These are phyloP conservation scores for Agapornis canus DNA, from an alignment of 2,797 vertebrate genomes.

Conservation along the genomic window DNA sequence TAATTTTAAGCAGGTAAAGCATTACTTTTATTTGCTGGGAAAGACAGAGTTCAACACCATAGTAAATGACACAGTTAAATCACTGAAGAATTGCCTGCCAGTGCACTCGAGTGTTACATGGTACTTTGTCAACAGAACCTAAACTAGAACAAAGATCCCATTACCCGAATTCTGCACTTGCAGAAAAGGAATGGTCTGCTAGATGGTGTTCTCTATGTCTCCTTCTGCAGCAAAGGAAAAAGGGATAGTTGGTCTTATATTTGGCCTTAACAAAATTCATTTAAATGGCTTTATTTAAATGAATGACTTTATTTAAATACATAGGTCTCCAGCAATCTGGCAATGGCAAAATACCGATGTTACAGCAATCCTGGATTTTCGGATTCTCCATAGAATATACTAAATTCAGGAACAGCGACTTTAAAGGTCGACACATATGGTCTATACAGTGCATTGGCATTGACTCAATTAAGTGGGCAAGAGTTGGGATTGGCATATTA, in stretches of 20 bases:
- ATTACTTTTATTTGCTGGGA: neutral
- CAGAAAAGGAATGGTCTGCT: neutral
- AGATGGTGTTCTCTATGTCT: neutral
- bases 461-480: conserved; percentile 18
- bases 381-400: neutral
- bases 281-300: neutral
- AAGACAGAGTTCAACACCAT: neutral
- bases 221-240: neutral
- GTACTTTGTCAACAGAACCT: conserved; percentile 39
- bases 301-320: neutral
- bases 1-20: neutral
- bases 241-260: neutral
- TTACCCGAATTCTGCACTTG: neutral
- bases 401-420: neutral
- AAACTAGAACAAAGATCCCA: neutral
- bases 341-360: conserved; percentile 1
- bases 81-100: neutral
- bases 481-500: neutral
- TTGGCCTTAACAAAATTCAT: conserved; percentile 9
- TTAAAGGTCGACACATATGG: neutral
- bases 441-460: neutral
- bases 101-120: neutral
- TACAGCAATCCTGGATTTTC: neutral
- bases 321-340: neutral
- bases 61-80: neutral